Conservation (phyloP, 2,888 invertebrate genomes). For the Zeuzera pyrina region DNA sequence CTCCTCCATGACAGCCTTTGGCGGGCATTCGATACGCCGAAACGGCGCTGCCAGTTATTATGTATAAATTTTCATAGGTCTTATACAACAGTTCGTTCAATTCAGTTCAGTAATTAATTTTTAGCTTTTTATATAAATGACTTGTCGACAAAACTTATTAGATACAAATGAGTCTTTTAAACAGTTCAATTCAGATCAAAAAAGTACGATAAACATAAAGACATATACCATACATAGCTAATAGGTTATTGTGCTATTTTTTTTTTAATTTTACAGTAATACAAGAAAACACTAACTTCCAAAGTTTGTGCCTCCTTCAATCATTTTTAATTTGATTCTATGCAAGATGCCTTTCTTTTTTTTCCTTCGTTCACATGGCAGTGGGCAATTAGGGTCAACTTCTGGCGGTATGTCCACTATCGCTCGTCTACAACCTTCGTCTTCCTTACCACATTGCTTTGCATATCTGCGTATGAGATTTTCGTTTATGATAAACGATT, state of each 20-base stretch:
- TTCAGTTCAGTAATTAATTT: no score
- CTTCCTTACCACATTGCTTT: slow-evolving; percentile 23
- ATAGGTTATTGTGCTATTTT: no score
- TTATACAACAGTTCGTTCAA: no score
- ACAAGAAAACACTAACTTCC: slow-evolving; percentile 59
- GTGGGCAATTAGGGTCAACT: slow-evolving; percentile 33
- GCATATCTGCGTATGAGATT: slow-evolving; percentile 26
- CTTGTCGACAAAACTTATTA: no score
- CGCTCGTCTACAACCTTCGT: slow-evolving; percentile 40
- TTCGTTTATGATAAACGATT: slow-evolving; percentile 9
- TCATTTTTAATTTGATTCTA: slow-evolving; percentile 45
- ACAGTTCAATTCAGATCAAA: no score
- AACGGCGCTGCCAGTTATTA: slow-evolving; percentile 40
- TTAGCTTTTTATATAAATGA: no score
- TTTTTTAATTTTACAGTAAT: no score
- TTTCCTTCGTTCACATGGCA: slow-evolving; percentile 30
- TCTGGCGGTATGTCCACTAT: slow-evolving; percentile 39
- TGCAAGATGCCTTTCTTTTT: slow-evolving; percentile 46
- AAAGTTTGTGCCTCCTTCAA: slow-evolving; percentile 61
- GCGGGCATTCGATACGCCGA: slow-evolving; percentile 34
- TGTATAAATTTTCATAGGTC: background rate
- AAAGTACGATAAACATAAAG: no score
- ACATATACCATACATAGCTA: no score
- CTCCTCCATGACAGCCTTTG: slow-evolving; percentile 19
- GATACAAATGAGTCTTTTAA: no score